Base-by-base conservation (phyloP, 2,113 vertebrate genomes). In the Nycticryphes semicollaris region DNA sequence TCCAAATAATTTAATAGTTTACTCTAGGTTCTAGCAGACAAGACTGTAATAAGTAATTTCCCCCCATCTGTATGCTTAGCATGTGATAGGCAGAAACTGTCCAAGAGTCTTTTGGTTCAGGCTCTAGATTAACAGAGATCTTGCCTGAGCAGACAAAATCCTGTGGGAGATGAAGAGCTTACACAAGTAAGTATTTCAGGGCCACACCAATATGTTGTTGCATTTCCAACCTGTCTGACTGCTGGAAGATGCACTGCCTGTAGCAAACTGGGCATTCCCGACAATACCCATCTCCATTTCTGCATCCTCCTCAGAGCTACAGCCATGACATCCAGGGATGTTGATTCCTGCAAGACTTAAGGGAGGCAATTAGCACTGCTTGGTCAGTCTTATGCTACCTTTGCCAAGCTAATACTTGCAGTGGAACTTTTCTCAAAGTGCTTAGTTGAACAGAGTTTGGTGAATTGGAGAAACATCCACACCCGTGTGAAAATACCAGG, bases 1-100 rank as follows among this genome's bases (percentile, higher is more conserved):
- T 54, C 47, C 69, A 94, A 60, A 11, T 27, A 69, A 90, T 64
- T 60, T 80, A 77, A 33, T 89, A 64, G 72, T 92, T 92, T 78
- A 82, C 81, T 76, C 23, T 9, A 45, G 62, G 39, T 64, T 31
- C 75, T 47, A 84, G 16, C 25, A 93, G 74, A 41, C 45, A 56
- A 78, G 37, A 81, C 51, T 87, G 54, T 70, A 78, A 78, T 66
- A 93, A 37, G 33, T 37, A 37, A 12, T 50, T 41, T 43, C 64
- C 75, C 21, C 28, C 7, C 10, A 7, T 72, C 66, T 84, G 41
- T 23, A n/a, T 59, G 57, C 27, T 89, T 45, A 87, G 66, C 7
- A 3, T 56, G 69, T 48, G 62, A 63, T 5, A 75, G 53, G 60
- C 73, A 87, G 72, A 84, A 80, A 69, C 60, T 64, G 35, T 54